Evolutionary conservation across 2,113 vertebrate species (phyloP), one percentile per base, ranked within the genome.

Genomic region (Oncorhynchus nerka): DNA sequence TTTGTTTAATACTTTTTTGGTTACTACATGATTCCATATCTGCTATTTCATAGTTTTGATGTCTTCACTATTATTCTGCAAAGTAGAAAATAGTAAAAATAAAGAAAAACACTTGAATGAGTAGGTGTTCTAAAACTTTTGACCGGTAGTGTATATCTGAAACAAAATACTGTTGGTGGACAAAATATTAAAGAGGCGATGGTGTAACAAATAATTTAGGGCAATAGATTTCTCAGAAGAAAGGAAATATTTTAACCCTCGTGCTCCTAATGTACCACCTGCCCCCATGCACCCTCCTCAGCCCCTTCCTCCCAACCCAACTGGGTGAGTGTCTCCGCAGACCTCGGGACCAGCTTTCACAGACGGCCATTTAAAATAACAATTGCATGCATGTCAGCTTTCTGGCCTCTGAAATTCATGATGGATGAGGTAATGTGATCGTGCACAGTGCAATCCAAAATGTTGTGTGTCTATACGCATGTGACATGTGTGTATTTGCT

Each of bases 291-390:
- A 45, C 3, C 39, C 9, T 45, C 39, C 39, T 1, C 9, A 45
- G 8, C 39, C 39, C 39, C 39, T 45, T 45, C 39, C 9, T 11
- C 9, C 8, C 39, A 45, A 45, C 39, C 39, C 39, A 9, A 2
- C 39, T 45, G 79, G 81, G 83, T 87, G 75, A 86, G 84, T 86
- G 87, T 87, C 91, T 92, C 86, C 61, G 48, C 78, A 85, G 87
- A 90, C 88, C 86, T 85, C 69, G 72, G 79, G 83, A 84, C 85
- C 86, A 88, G 77, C 83, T 92, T 91, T 92, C 90, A 87, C 91
- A 92, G 90, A 91, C 89, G 75, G 85, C 91, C 87, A 92, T 92
- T 93, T 93, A 93, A 92, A 93, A 93, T 92, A 93, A 93, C 93
- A 93, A 92, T 92, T 90, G 91, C 90, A 87, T 87, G 89, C 87